Evolutionary conservation across 1,140 invertebrate species (phyloP).

Genomic region (Pseudomyrmex cubaensis): DNA sequence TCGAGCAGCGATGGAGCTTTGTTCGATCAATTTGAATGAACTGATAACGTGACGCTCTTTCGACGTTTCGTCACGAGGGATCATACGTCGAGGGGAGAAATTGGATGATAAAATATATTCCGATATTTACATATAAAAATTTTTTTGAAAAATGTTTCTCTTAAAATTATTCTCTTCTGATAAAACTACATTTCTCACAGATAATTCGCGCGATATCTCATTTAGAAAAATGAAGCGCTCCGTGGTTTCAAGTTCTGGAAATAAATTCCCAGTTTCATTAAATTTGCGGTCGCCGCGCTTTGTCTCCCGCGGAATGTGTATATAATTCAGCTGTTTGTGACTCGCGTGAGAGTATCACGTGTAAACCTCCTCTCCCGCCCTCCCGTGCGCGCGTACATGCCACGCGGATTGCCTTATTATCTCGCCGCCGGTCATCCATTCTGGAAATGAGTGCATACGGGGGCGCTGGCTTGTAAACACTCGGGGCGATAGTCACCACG

Average conservation of each 20-base stretch:
- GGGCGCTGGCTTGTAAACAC: conserved; percentile 55
- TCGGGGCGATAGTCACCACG: conserved; percentile 42
- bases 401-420: conserved; percentile 74
- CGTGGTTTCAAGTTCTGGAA: background rate
- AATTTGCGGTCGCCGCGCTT: background rate
- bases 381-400: conserved; percentile 5
- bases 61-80: too few species aligned
- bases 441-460: conserved; percentile 63
- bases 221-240: too few species aligned
- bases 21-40: too few species aligned
- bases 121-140: conserved; percentile 7
- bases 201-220: too few species aligned
- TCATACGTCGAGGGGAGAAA: too few species aligned
- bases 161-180: background rate
- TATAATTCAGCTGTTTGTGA: conserved; percentile 16
- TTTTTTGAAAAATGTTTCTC: background rate
- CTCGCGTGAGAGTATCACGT: background rate
- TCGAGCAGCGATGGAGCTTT: too few species aligned
- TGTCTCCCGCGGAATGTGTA: background rate
- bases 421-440: conserved; percentile 67
- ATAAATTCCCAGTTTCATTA: conserved; percentile 8
- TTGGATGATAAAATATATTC: too few species aligned
- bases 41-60: too few species aligned
- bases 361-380: background rate
- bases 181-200: background rate